Percentiles rank a stretch among this genome's conserved stretches.
These are phyloP conservation scores for Python bivittatus DNA, from an alignment of 2,113 vertebrate genomes.

Conservation along the genomic window DNA sequence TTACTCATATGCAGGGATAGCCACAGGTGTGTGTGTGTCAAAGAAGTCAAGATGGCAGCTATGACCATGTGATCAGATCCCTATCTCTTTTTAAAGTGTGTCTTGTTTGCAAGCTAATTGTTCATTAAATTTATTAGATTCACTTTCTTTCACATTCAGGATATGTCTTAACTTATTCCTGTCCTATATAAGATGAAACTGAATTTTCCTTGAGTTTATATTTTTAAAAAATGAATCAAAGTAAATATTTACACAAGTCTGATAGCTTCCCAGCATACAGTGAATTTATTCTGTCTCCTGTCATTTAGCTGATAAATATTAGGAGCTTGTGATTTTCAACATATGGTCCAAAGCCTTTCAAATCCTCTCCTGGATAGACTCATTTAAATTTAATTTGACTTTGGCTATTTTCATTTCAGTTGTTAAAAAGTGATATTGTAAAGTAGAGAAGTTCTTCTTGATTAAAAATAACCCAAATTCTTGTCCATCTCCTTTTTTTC, in stretches of 20 bases:
- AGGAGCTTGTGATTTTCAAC: neutral
- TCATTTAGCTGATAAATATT: neutral
- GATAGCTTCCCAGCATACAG: neutral
- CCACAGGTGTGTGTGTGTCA: neutral
- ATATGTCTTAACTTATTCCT: neutral
- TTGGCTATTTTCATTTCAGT: neutral
- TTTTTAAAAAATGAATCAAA: neutral
- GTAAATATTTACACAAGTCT: neutral
- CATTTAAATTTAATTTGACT: neutral
- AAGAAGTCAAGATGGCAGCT: neutral
- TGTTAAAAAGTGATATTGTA: neutral
- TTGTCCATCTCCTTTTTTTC: neutral
- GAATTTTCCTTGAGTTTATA: neutral
- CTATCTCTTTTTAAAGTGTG: neutral
- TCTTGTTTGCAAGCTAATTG: neutral
- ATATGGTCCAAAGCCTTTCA: neutral
- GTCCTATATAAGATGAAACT: neutral
- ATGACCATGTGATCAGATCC: neutral
- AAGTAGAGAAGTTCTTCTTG: neutral
- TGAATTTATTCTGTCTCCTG: neutral
- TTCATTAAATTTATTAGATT: neutral
- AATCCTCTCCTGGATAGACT: neutral
- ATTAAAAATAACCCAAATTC: neutral
- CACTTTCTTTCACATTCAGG: neutral
- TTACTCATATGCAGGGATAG: neutral